These are phyloP conservation scores for Alcedo quadribrachys DNA, from an alignment of 2,797 vertebrate species.

Conservation along the genomic window DNA sequence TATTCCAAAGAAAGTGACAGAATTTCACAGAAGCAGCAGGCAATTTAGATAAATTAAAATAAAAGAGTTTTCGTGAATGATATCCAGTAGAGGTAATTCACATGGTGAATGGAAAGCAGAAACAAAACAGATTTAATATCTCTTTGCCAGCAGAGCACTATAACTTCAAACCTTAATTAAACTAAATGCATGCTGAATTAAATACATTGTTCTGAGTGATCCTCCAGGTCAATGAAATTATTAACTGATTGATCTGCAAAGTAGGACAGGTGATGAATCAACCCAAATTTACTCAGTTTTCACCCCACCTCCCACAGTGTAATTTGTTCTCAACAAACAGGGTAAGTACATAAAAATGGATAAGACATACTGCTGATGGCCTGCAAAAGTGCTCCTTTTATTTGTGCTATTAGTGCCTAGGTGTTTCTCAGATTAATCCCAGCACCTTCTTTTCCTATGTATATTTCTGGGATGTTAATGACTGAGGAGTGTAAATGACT, in stretches of 20 bases:
- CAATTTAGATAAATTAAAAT: constrained; percentile 18
- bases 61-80: constrained; percentile 23
- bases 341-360: constrained; percentile 60
- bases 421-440: constrained; percentile 1
- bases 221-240: constrained; percentile 71
- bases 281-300: constrained; percentile 73
- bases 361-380: constrained; percentile 9
- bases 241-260: constrained; percentile 76
- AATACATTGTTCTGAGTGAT: constrained; percentile 73
- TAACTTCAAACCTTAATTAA: constrained; percentile 72
- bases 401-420: background rate
- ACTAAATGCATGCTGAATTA: constrained; percentile 76
- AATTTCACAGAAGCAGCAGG: background rate
- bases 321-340: constrained; percentile 51
- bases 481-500: background rate
- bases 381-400: background rate
- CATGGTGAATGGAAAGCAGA: constrained; percentile 16
- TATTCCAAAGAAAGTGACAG: background rate
- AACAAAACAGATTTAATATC: constrained; percentile 57
- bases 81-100: constrained; percentile 3
- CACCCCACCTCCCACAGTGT: background rate
- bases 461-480: background rate
- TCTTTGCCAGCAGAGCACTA: constrained; percentile 59
- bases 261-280: constrained; percentile 75
- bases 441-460: background rate